Base-by-base conservation (phyloP, 2,797 vertebrate genomes). In the Rachycentron canadum region DNA sequence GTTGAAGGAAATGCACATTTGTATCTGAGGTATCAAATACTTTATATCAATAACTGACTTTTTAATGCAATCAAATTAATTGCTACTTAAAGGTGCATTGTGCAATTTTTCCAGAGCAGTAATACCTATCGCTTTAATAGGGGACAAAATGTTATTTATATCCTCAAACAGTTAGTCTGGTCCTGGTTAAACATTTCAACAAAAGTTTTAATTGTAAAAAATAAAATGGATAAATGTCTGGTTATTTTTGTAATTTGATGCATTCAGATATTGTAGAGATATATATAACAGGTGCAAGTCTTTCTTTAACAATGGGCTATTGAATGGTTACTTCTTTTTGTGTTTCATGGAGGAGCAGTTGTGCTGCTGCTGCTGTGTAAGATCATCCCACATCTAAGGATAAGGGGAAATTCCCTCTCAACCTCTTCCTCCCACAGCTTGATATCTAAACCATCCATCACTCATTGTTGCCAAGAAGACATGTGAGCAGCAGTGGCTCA, bases 381-480 rank as follows among this genome's bases (percentile, higher is more conserved):
- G 30, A 43, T 63, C 36, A 59, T 62, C 64, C 34, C 60, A 73
- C 60, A 67, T 75, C 38, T 59, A 66, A 36, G 7, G n/a, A 66
- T 2, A 21, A 3, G 36, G 47, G 53, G 60, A 76, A 76, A 70
- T 72, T 56, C 64, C 41, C 52, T 23, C 1, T 53, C 40, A 62
- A 65, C 13, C 3, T 70, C 41, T 55, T 82, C 62, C 59, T 67
- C 19, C 63, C 41, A 28, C 43, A 10, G 49, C 55, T 49, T 76
- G 75, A 76, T 81, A 74, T 84, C 61, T 59, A 69, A 79, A 65
- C 70, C 56, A 30, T 64, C 32, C 58, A 56, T 78, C 64, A 7
- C 45, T 56, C 41, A 36, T 25, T 5, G 3, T 14, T 66, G 60
- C 68, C 78, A 69, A 13, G 30, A 14, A 69, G 14, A 73, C 73